Base-by-base conservation (phyloP, 2,797 vertebrate genomes). In the Delichon dasypus region DNA sequence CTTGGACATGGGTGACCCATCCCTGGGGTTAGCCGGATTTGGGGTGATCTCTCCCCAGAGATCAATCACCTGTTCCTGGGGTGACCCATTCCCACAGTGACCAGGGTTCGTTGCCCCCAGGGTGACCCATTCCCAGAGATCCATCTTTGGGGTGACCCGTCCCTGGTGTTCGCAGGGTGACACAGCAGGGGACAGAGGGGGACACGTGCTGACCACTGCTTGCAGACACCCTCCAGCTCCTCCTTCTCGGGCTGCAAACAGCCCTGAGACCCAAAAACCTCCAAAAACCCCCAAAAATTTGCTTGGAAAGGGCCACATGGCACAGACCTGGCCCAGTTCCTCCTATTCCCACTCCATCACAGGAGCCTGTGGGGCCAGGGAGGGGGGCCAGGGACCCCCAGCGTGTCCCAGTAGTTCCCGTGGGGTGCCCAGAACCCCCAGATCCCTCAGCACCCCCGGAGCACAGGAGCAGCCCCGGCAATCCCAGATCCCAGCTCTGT, bases 171-270 rank as follows among this genome's bases (percentile, higher is more conserved):
- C 36, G 36, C 36, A 36, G 15, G 10, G 26, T 50, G 80, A 70
- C 57, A 66, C 23, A 53, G 7, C 48, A 44, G 81, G 66, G 40
- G 25, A 71, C 64, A 62, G 67, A 51, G 21, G 23, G 29, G 29
- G 44, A 38, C 27, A 60, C 3, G 1, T 3, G 0, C 22, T 5
- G 40, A 7, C 50, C 0, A 0, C 29, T 42, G n/a, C 47, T 48
- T 13, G 30, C 68, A 22, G 44, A 57, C 53, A 11, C 34, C 48
- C 47, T 76, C 25, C 80, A 67, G 53, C 44, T 80, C 65, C 50
- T 64, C 29, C 44, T 2, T 1, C 55, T 25, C 0, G 0, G 32
- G 36, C 34, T n/a, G 26, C 53, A 66, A 81, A 72, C 6, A 20
- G 30, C 14, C 26, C 36, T 0, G 11, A 72, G 36, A 76, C 29